These are phyloP conservation scores for Hestina assimilis DNA, from an alignment of 1,140 invertebrate species.

Conservation along the genomic window DNA sequence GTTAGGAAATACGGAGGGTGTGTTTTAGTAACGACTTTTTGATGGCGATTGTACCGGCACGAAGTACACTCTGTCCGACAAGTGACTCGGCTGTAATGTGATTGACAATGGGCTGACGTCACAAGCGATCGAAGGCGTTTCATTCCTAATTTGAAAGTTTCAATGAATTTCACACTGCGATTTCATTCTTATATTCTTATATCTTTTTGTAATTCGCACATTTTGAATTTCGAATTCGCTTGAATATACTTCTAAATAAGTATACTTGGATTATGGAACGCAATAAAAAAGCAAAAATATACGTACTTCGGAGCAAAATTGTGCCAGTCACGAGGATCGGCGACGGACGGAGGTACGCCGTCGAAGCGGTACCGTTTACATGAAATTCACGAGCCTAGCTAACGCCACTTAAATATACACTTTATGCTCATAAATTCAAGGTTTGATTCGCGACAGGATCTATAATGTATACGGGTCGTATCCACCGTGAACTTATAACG, in stretches of 20 bases:
- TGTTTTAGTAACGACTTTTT: constrained; percentile 52
- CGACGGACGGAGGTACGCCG: constrained; percentile 36
- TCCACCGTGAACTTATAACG: constrained; percentile 21
- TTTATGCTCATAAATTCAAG: constrained; percentile 45
- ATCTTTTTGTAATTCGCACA: neutral
- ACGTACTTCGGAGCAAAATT: constrained; percentile 60
- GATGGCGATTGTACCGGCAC: constrained; percentile 37
- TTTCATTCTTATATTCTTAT: neutral
- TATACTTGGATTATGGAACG: constrained; percentile 44
- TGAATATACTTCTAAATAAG: constrained; percentile 20
- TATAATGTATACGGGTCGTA: constrained; percentile 31
- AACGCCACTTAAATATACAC: constrained; percentile 43
- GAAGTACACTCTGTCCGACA: constrained; percentile 3
- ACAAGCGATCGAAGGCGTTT: neutral
- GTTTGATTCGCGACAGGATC: constrained; percentile 40
- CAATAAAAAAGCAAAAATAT: constrained; percentile 70
- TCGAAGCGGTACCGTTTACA: constrained; percentile 46
- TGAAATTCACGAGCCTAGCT: constrained; percentile 53
- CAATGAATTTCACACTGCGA: neutral
- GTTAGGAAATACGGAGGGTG: constrained; percentile 48
- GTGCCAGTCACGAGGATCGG: constrained; percentile 65
- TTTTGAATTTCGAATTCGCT: too few relatives aligned
- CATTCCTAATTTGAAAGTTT: neutral
- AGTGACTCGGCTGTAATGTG: constrained; percentile 32
- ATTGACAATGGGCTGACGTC: constrained; percentile 23